Evolutionary conservation across 2,888 invertebrate genomes (phyloP).

Genomic region (Piscicola geometra): DNA sequence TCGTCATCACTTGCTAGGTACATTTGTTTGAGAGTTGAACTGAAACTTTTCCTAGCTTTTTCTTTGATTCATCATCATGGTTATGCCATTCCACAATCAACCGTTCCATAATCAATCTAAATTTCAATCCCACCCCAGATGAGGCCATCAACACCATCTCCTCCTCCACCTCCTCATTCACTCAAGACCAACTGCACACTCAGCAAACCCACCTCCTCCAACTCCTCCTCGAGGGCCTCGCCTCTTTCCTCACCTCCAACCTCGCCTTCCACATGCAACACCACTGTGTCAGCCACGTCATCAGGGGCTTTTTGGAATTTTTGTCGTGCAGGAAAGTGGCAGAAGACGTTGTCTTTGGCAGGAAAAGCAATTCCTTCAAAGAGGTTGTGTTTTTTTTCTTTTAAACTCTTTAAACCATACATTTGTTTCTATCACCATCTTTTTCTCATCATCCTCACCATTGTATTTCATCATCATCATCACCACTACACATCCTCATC

Average conservation of each 20-base stretch:
- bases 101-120: too few species aligned
- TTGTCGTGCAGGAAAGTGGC: neutral
- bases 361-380: neutral
- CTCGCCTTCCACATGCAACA: constrained; percentile 10
- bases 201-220: neutral
- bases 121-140: too few species aligned
- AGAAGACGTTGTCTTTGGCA: neutral
- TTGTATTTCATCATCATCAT: too few species aligned
- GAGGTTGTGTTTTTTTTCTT: neutral
- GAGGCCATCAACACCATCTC: neutral
- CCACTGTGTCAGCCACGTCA: neutral
- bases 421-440: too few species aligned
- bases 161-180: neutral
- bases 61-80: neutral
- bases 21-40: neutral
- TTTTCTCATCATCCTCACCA: too few species aligned
- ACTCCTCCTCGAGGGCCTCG: neutral
- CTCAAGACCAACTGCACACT: neutral
- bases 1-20: neutral
- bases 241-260: neutral
- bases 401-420: too few species aligned
- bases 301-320: neutral
- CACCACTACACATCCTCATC: neutral
- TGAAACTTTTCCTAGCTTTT: neutral
- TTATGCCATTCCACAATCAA: too few species aligned